Evolutionary conservation across 1,140 invertebrate genomes (phyloP), one percentile per base, ranked within the genome.

Genomic region (Eriosoma lanigerum): DNA sequence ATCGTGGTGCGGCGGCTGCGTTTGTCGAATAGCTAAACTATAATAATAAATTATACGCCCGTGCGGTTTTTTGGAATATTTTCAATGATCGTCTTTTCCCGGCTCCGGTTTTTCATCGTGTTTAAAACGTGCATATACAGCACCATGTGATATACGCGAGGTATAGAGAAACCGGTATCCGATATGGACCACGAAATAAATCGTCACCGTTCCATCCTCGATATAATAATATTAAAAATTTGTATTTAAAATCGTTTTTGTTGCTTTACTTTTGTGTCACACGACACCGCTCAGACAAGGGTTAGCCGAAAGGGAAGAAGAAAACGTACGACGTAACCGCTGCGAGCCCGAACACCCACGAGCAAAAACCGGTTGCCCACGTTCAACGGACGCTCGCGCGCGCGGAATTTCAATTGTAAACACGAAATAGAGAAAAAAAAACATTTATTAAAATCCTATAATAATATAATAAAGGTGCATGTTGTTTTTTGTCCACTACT

Each of bases 301-400:
- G 60, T 12, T 32, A 24, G 10, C 48, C 4, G 26, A 29, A 29
- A 26, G 24, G 15, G 13, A 26, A 52, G 26, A 50, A 32, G 24
- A 54, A n/a, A 26, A 54, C 46, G 44, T 29, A 29, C 6, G n/a
- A 3, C 8, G 13, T 62, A 58, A 13, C 24, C 66, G 21, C 48
- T n/a, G 46, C n/a, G 19, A 29, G 8, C 10, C 13, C 21, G 48
- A 17, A 52, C 26, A 19, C 60, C 26, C 26, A 38, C 70, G 24
- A 15, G 3, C 46, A 3, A 52, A 29, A 73, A 73, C 70, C 70
- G 70, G 70, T 73, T 73, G 48, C 52, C 24, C 48, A 26, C 21
- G 32, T 13, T 10, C 26, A 29, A 32, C n/a, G n/a, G n/a, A n/a
- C n/a, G n/a, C n/a, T 64, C 12, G 13, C 15, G n/a, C 48, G 9